phyloP scores from a whole-genome alignment of 2,888 invertebrate genomes.

The Neoascia interrupta region DNA sequence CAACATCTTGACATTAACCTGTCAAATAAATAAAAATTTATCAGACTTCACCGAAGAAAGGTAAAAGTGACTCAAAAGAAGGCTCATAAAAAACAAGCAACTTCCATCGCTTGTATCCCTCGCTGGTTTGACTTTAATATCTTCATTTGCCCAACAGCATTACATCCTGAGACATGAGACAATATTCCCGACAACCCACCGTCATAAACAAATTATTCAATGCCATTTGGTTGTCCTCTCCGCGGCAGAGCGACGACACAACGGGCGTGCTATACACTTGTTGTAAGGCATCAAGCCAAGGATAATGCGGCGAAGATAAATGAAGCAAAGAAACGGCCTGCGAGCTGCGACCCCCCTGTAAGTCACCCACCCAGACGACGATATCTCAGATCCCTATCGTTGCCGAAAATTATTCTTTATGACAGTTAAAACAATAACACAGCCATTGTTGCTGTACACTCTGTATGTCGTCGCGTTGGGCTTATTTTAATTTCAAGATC shows the following conservation, averaged over 20 bases:
- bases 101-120: conserved; percentile 30
- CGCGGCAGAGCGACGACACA: conserved; percentile 3
- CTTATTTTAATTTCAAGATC: conserved; percentile 68
- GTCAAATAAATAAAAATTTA: conserved; percentile 74
- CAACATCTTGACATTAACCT: conserved; percentile 72
- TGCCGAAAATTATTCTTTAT: conserved; percentile 64
- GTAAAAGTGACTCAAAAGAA: conserved; percentile 22
- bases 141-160: conserved; percentile 43
- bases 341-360: conserved; percentile 24
- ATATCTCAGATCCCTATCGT: conserved; percentile 9
- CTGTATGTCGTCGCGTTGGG: too few relatives aligned
- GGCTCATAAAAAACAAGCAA: conserved; percentile 38
- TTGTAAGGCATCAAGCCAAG: conserved; percentile 53
- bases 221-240: conserved; percentile 61
- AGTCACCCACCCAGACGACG: conserved; percentile 24
- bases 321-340: conserved; percentile 61
- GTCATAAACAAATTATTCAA: conserved; percentile 71
- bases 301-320: conserved; percentile 71
- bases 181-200: conserved; percentile 49
- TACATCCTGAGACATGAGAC: conserved; percentile 57
- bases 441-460: conserved; percentile 27
- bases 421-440: conserved; percentile 68
- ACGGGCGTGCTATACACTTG: conserved; percentile 3
- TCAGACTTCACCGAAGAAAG: conserved; percentile 61
- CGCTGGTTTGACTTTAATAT: conserved; percentile 70